Evolutionary conservation across 2,888 invertebrate genomes (phyloP).

Genomic region (Omphaloscelis lunosa): DNA sequence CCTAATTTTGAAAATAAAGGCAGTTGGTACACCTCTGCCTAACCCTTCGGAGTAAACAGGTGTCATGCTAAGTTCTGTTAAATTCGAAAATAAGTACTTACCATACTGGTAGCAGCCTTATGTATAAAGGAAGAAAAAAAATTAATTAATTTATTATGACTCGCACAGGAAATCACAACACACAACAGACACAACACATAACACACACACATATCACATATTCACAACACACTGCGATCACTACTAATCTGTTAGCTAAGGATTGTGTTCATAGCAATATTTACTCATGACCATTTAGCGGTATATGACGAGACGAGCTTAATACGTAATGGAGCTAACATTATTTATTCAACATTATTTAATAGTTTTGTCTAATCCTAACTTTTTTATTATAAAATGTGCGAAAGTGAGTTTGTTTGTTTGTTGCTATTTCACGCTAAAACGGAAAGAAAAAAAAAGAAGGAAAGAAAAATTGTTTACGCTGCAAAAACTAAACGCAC

Average conservation of each 20-base stretch:
- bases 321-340: background rate
- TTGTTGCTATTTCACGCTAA: no score
- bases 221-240: background rate
- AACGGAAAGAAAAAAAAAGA: no score
- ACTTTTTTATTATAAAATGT: no score
- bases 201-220: no score
- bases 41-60: background rate
- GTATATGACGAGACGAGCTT: conserved; percentile 2
- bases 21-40: background rate
- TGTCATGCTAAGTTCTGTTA: background rate
- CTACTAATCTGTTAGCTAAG: conserved; percentile 40
- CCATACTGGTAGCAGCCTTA: background rate
- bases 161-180: no score
- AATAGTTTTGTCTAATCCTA: background rate
- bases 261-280: conserved; percentile 39
- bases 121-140: no score
- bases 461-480: no score
- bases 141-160: no score
- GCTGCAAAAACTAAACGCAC: no score
- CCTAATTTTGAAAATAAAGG: background rate
- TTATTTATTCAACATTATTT: background rate
- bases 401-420: no score
- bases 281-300: conserved; percentile 26
- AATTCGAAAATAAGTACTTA: background rate
- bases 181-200: no score